Conservation (phyloP, 1,140 invertebrate species). For the Diorhabda carinulata region DNA sequence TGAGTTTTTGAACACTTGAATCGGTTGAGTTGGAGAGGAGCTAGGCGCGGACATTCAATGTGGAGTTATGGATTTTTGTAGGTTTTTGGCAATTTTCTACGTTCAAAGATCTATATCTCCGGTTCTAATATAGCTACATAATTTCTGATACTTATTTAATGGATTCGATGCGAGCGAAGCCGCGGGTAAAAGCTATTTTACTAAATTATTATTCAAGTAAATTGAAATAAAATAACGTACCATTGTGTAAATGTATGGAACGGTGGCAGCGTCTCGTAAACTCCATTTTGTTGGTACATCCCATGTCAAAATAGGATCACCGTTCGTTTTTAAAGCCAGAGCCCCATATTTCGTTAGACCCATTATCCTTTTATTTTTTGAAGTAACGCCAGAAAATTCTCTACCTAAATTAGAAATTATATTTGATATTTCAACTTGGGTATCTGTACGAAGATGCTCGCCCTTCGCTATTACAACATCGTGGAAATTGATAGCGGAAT, state of each 20-base stretch:
- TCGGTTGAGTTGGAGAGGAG: too few relatives aligned
- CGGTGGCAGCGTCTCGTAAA: slow-evolving; percentile 80
- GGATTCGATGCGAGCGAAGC: too few relatives aligned
- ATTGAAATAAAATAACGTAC: slow-evolving; percentile 19
- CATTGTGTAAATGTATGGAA: slow-evolving; percentile 81
- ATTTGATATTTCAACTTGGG: slow-evolving; percentile 28
- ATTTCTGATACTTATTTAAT: too few relatives aligned
- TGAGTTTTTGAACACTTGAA: too few relatives aligned
- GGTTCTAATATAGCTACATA: too few relatives aligned
- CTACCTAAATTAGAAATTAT: slow-evolving; percentile 58
- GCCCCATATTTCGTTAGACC: slow-evolving; percentile 57
- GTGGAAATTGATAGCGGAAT: slow-evolving; percentile 69
- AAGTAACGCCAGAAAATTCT: slow-evolving; percentile 60
- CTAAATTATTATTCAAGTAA: too few relatives aligned
- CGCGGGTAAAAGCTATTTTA: too few relatives aligned
- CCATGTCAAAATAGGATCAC: slow-evolving; percentile 62
- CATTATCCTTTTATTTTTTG: slow-evolving; percentile 61
- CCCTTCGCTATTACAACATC: slow-evolving; percentile 75
- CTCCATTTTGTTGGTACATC: slow-evolving; percentile 76
- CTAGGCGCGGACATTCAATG: too few relatives aligned
- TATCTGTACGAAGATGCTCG: slow-evolving; percentile 55
- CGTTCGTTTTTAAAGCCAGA: slow-evolving; percentile 57
- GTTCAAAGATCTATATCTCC: too few relatives aligned
- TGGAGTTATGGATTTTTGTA: too few relatives aligned
- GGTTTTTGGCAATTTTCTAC: too few relatives aligned